Evolutionary conservation across 2,113 vertebrate species (phyloP).

Genomic region (Oceanites oceanicus): DNA sequence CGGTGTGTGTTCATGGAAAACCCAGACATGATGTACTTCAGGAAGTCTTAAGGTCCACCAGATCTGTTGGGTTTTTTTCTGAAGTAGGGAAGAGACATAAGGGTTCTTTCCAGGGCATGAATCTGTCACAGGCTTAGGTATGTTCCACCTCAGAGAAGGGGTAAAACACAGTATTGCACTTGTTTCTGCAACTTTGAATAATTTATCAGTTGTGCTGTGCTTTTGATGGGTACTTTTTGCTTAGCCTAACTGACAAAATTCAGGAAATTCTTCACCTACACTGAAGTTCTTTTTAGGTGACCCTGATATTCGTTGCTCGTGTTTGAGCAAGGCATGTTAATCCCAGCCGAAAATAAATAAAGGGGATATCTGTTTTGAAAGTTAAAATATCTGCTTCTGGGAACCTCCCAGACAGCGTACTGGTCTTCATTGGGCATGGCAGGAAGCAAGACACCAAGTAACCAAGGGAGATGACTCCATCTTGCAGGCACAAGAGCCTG

Average conservation of each 20-base stretch:
- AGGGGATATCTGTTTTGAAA: neutral
- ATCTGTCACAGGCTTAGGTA: neutral
- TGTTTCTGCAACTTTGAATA: neutral
- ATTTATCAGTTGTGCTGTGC: neutral
- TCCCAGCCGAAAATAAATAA: neutral
- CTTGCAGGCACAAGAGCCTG: neutral
- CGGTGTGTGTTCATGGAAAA: neutral
- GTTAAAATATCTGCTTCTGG: neutral
- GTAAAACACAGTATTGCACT: neutral
- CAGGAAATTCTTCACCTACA: neutral
- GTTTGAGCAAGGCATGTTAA: neutral
- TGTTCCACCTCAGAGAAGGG: neutral
- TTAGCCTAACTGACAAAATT: neutral
- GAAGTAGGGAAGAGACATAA: neutral
- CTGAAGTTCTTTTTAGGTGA: neutral
- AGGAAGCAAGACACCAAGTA: neutral
- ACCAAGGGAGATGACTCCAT: too few relatives aligned
- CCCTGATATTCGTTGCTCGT: neutral
- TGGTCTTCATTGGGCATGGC: neutral
- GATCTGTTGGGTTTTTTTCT: neutral
- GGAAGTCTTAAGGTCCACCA: neutral
- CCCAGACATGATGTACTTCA: neutral
- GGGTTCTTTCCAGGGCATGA: neutral
- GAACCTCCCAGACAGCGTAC: neutral
- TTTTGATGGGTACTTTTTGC: neutral